phyloP scores from a whole-genome alignment of 2,888 invertebrate species.

The Cephus pygmeus region DNA sequence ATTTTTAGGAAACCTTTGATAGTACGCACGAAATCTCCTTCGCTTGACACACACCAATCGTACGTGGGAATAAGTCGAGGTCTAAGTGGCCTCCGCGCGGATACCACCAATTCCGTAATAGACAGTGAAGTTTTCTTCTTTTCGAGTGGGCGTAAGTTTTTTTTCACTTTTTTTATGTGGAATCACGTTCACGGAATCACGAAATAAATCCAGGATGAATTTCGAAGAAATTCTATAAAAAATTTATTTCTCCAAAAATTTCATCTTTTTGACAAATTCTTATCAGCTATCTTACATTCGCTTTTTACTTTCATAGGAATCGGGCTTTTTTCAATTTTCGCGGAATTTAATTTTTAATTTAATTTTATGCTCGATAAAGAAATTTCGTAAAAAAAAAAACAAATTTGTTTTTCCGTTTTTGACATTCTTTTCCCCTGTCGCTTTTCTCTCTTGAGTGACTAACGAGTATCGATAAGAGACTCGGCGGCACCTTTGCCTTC shows the following conservation, averaged over 20 bases:
- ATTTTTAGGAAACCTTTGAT: constrained; percentile 6
- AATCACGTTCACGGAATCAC: neutral
- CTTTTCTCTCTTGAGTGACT: neutral
- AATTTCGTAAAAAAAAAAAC: neutral
- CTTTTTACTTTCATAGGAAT: neutral
- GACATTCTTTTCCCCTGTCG: neutral
- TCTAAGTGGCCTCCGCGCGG: neutral
- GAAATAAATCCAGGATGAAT: neutral
- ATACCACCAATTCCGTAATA: neutral
- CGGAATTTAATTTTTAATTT: too few species aligned
- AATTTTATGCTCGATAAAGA: neutral
- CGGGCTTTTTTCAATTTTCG: too few species aligned
- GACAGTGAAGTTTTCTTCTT: neutral
- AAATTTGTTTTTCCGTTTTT: neutral
- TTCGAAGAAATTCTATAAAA: neutral
- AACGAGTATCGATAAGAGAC: neutral
- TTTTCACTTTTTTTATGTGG: neutral
- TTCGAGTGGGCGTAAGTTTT: neutral
- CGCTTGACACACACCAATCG: neutral
- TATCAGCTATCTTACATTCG: neutral
- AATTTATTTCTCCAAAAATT: constrained; percentile 9
- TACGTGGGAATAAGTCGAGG: neutral
- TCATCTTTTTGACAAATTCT: neutral
- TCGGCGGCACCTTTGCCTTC: neutral
- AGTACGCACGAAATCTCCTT: constrained; percentile 4